These are phyloP conservation scores for Acleris emargana DNA, from an alignment of 2,888 invertebrate species.

Conservation along the genomic window DNA sequence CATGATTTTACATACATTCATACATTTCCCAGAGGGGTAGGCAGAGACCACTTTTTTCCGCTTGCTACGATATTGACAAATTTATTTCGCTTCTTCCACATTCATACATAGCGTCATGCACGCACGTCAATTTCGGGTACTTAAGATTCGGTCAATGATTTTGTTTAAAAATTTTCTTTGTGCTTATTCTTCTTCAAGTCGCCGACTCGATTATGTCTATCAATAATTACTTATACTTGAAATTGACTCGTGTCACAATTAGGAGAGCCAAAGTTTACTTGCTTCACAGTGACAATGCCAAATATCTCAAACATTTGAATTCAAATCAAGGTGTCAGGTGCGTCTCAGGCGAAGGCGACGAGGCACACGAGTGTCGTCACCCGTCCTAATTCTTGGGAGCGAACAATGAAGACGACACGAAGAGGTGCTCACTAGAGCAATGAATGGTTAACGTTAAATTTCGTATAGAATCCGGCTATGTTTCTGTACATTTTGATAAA, in stretches of 20 bases:
- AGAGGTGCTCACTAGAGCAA: slow-evolving; percentile 26
- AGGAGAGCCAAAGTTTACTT: not conserved
- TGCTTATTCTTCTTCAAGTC: too few relatives aligned
- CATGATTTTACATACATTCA: too few relatives aligned
- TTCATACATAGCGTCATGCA: too few relatives aligned
- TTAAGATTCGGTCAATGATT: too few relatives aligned
- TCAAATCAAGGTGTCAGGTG: slow-evolving; percentile 33
- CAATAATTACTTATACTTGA: not conserved
- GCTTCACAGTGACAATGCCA: slow-evolving; percentile 6
- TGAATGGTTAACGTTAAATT: slow-evolving; percentile 28
- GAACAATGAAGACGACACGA: slow-evolving; percentile 21
- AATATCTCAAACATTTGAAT: slow-evolving; percentile 24
- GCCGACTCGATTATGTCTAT: too few relatives aligned
- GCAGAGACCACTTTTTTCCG: too few relatives aligned
- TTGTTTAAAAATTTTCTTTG: too few relatives aligned
- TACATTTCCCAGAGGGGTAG: too few relatives aligned
- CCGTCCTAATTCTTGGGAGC: slow-evolving; percentile 17
- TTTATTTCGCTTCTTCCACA: too few relatives aligned
- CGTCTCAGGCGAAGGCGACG: slow-evolving; percentile 8
- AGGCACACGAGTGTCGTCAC: slow-evolving; percentile 6
- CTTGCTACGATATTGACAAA: too few relatives aligned
- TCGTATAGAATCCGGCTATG: slow-evolving; percentile 50
- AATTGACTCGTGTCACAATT: not conserved
- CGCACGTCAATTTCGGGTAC: too few relatives aligned
- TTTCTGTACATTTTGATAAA: slow-evolving; percentile 74